Percentiles rank a stretch among this genome's conserved stretches.
Evolutionary conservation across 1,140 invertebrate species (phyloP).

Genomic region (Brachionus asplanchnoidis): DNA sequence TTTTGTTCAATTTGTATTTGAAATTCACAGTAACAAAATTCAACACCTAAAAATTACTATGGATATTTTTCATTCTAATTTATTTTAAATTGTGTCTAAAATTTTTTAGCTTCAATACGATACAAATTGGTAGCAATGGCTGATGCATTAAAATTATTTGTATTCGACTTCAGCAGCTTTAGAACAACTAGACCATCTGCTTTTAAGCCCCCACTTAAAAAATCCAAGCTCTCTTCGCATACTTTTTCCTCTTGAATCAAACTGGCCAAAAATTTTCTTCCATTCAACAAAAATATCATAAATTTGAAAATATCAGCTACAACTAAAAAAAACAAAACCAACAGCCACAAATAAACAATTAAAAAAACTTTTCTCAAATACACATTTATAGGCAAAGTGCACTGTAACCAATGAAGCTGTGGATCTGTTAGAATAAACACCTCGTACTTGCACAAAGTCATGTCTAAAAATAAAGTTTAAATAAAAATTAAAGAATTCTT

Average conservation of each 20-base stretch:
- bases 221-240: not conserved
- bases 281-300: not conserved
- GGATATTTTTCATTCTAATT: too few relatives aligned
- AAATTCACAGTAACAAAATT: too few relatives aligned
- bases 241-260: slow-evolving; percentile 10
- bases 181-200: not conserved
- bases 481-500: not conserved
- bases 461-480: not conserved
- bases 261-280: not conserved
- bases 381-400: slow-evolving; percentile 18
- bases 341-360: not conserved
- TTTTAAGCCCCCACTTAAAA: not conserved
- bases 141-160: slow-evolving; percentile 3
- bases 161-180: slow-evolving; percentile 25
- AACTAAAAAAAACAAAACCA: not conserved
- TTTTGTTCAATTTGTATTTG: too few relatives aligned
- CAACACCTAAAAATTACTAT: too few relatives aligned
- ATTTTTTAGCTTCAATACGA: not conserved
- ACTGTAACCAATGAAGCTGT: slow-evolving; percentile 20
- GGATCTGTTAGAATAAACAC: slow-evolving; percentile 1
- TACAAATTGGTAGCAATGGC: not conserved
- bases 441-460: slow-evolving; percentile 34
- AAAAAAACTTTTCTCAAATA: slow-evolving; percentile 22
- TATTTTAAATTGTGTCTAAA: too few relatives aligned
- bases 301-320: not conserved